A percentile compares a stretch with the other conserved stretches of the same genome.
phyloP scores from a whole-genome alignment of 2,888 invertebrate species.

The Eupeodes luniger region DNA sequence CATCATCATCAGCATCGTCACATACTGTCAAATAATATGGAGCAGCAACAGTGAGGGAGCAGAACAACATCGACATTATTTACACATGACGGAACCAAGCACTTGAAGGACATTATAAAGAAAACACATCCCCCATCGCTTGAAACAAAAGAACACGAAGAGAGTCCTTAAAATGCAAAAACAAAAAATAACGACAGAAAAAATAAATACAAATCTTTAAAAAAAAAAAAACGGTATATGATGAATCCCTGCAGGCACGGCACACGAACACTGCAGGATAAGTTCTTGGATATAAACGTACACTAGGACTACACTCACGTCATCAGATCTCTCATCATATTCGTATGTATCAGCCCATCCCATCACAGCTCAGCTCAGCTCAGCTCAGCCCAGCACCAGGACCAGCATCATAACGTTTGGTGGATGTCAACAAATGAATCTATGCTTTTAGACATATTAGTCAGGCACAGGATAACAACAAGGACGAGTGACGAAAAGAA shows the following conservation, averaged over 20 bases:
- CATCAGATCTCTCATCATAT: conserved; percentile 11
- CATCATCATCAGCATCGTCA: not conserved
- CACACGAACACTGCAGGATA: conserved; percentile 11
- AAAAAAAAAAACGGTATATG: conserved; percentile 35
- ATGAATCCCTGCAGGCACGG: conserved; percentile 61
- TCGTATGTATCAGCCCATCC: too few species aligned
- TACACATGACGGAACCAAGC: conserved; percentile 78
- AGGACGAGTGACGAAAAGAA: not conserved
- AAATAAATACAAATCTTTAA: conserved; percentile 22
- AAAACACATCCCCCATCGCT: conserved; percentile 75
- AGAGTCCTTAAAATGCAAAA: conserved; percentile 70
- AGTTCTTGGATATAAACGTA: conserved; percentile 40
- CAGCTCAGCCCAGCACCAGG: not conserved
- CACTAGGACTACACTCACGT: conserved; percentile 11
- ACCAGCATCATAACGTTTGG: conserved; percentile 38
- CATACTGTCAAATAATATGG: conserved; percentile 23
- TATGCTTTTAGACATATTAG: conserved; percentile 76
- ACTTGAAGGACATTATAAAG: conserved; percentile 78
- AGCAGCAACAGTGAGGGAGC: conserved; percentile 56
- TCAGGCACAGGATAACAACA: conserved; percentile 61
- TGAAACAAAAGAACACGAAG: conserved; percentile 64
- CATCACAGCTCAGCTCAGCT: not conserved
- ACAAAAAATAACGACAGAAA: conserved; percentile 39
- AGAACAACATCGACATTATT: conserved; percentile 77
- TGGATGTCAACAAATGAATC: conserved; percentile 73